Evolutionary conservation across 2,888 invertebrate genomes (phyloP), one percentile per base, ranked within the genome.

Genomic region (Trachelus stipa): DNA sequence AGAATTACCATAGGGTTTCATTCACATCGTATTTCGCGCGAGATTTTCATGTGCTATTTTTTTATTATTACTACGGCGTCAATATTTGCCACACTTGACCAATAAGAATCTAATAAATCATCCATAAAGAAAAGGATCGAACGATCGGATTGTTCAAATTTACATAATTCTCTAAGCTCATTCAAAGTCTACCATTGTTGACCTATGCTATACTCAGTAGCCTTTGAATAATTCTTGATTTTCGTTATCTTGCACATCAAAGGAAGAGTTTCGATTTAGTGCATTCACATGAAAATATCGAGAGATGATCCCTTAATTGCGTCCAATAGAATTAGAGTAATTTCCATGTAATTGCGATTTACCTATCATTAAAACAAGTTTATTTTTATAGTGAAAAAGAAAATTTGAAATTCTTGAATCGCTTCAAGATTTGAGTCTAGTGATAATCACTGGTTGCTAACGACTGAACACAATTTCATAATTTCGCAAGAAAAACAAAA

Each of bases 1-100:
- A 87, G 85, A 86, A 87, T 84, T 84, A 87, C 83, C 83, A 84
- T 82, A 73, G 77, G 77, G 23, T 23, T 56, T 56, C 56, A 23
- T 56, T 23, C 23, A 1, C 23, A 9, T 56, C 56, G 23, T 56
- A 56, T 56, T 56, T 56, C 23, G 23, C 56, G 23, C 56, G 56
- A 56, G 56, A 56, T 56, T 56, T 56, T 56, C 56, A 56, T 23
- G 56, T 23, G 23, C 56, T 9, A 23, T 40, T 40, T 40, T 9
- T 56, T 56, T 15, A 23, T 56, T 23, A 56, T 56, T 56, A 56
- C 9, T 56, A 56, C 23, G 56, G 23, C 56, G 23, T 23, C 23
- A 23, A 23, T 23, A 23, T 56, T 56, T 56, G 23, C 9, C 56
- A 23, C 9, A 3, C 56, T 9, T 9, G 23, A 56, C 23, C 23